Percentiles rank a stretch among this genome's conserved stretches.
These are phyloP conservation scores for Scolopax mira DNA, from an alignment of 2,113 vertebrate genomes.

Conservation along the genomic window DNA sequence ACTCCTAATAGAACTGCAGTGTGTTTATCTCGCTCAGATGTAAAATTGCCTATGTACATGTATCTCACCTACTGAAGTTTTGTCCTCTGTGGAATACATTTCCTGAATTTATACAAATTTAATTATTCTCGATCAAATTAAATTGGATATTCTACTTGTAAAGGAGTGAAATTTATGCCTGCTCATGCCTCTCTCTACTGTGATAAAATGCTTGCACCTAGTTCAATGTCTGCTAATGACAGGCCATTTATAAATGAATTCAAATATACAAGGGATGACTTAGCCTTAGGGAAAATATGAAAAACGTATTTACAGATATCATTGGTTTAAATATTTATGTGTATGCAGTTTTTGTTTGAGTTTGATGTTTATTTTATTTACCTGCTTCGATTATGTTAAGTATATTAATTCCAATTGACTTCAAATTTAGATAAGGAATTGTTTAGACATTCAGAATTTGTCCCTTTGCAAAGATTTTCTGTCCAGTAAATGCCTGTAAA, in stretches of 20 bases:
- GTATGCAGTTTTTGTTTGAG: neutral
- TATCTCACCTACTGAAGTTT: slow-evolving; percentile 37
- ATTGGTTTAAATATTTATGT: slow-evolving; percentile 26
- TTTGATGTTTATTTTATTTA: neutral
- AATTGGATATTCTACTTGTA: slow-evolving; percentile 33
- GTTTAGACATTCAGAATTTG: neutral
- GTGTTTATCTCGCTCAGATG: neutral
- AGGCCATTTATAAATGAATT: slow-evolving; percentile 24
- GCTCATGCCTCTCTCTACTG: slow-evolving; percentile 33
- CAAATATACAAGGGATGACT: neutral
- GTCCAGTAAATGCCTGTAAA: neutral
- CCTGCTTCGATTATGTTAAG: neutral
- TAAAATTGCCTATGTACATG: slow-evolving; percentile 16
- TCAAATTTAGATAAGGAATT: neutral
- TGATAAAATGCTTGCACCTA: slow-evolving; percentile 26
- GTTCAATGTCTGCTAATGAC: slow-evolving; percentile 18
- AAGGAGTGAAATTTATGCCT: slow-evolving; percentile 54
- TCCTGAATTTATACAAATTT: slow-evolving; percentile 52
- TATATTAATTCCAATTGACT: neutral
- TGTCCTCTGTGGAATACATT: slow-evolving; percentile 20
- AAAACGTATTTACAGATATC: slow-evolving; percentile 1
- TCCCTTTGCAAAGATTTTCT: neutral
- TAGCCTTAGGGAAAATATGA: neutral
- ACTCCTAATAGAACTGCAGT: neutral
- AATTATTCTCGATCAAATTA: slow-evolving; percentile 56